Conservation (phyloP, 1,140 invertebrate species). For the Charaxes varanes region DNA sequence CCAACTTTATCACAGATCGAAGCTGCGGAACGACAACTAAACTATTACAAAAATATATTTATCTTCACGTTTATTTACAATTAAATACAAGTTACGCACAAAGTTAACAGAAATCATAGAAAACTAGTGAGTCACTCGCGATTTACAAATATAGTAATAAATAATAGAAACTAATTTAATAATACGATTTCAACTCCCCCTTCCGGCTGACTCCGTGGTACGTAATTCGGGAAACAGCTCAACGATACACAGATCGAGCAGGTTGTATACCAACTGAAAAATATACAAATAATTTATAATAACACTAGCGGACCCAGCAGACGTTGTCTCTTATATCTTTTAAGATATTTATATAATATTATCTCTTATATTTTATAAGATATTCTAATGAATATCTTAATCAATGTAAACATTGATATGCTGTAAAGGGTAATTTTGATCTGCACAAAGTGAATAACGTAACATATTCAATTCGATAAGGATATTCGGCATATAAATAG, state of each 20-base stretch:
- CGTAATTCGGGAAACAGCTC: slow-evolving; percentile 65
- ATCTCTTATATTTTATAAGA: too few species aligned
- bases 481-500: too few species aligned
- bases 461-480: too few species aligned
- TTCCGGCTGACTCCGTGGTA: slow-evolving; percentile 24
- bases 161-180: slow-evolving; percentile 19
- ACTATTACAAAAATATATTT: slow-evolving; percentile 58
- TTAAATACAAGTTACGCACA: slow-evolving; percentile 41
- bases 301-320: too few species aligned
- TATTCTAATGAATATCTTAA: too few species aligned
- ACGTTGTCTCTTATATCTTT: too few species aligned
- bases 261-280: slow-evolving; percentile 67
- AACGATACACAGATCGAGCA: slow-evolving; percentile 58
- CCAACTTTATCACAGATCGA: slow-evolving; percentile 15
- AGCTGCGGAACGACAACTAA: slow-evolving; percentile 11
- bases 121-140: slow-evolving; percentile 21
- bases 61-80: slow-evolving; percentile 48
- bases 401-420: too few species aligned
- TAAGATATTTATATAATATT: too few species aligned
- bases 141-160: slow-evolving; percentile 37
- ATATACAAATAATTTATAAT: slow-evolving; percentile 18
- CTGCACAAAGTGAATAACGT: too few species aligned
- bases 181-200: slow-evolving; percentile 42
- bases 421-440: too few species aligned
- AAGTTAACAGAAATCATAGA: slow-evolving; percentile 31